Percentiles rank a stretch among this genome's conserved stretches.
Conservation (phyloP, 2,888 invertebrate genomes). For the Morinoia aosen region DNA sequence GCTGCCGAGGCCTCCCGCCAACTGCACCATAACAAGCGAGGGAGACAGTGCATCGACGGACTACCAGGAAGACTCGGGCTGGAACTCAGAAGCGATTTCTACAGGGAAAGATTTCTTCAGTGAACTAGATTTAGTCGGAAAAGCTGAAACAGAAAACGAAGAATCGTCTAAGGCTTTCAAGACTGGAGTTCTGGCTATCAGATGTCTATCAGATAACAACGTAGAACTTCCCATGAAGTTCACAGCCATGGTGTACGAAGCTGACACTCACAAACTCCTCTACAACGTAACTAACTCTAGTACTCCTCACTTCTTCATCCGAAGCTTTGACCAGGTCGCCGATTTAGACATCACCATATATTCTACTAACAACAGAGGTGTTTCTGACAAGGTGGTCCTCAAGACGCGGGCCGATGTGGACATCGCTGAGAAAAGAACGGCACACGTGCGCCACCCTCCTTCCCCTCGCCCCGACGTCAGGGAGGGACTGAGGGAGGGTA, state of each 20-base stretch:
- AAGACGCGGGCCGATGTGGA: slow-evolving; percentile 54
- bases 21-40: slow-evolving; percentile 62
- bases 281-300: slow-evolving; percentile 61
- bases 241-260: slow-evolving; percentile 59
- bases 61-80: background rate
- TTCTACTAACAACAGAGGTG: slow-evolving; percentile 59
- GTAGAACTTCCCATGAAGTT: slow-evolving; percentile 62
- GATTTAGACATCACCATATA: slow-evolving; percentile 60
- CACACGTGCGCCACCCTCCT: slow-evolving; percentile 65
- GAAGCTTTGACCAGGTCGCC: slow-evolving; percentile 63
- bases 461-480: background rate
- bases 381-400: slow-evolving; percentile 59
- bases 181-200: slow-evolving; percentile 8
- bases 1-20: slow-evolving; percentile 59
- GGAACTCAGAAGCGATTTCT: background rate
- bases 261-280: slow-evolving; percentile 57
- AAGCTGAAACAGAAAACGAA: background rate
- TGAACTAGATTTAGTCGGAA: background rate
- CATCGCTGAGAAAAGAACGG: slow-evolving; percentile 64
- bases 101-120: background rate
- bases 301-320: slow-evolving; percentile 59
- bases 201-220: slow-evolving; percentile 63
- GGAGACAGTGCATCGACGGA: slow-evolving; percentile 26
- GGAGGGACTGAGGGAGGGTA: background rate
- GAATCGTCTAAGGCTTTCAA: background rate